Base-by-base conservation (phyloP, 2,113 vertebrate genomes). In the Gallinago jamesoni region DNA sequence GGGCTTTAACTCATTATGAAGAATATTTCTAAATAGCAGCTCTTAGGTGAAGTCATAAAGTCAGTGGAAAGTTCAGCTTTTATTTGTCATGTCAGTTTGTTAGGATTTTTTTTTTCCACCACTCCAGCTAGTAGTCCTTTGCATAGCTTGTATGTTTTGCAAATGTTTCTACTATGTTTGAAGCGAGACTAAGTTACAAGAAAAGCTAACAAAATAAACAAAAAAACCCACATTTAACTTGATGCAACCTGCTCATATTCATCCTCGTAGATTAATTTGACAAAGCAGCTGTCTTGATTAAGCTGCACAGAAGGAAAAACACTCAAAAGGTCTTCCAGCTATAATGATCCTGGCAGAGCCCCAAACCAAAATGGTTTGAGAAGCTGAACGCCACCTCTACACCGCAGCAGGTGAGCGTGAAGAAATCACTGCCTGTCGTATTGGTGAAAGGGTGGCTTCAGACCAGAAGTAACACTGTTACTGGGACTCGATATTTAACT, bases 351-450 rank as follows among this genome's bases (percentile, higher is more conserved):
- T 94, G 83, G 85, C 75, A 47, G 25, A 63, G 53, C n/a, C 59
- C 63, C 89, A 95, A 81, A 92, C 64, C 93, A 93, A 94, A 96
- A 77, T 67, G 31, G 78, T 88, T 90, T 69, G 67, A 77, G 64
- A 90, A 92, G 85, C 28, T 63, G 64, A 59, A 41, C 20, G 59
- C 20, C 69, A 89, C 30, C 50, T 86, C 76, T 69, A 23, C 37
- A 63, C 59, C 2, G 0, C 84, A 92, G 21, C 4, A 25, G 33
- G 23, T 30, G 30, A 92, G 31, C 8, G 1, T 53, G 76, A 81
- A 85, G 78, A 72, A 89, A 78, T 91, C 12, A 47, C 56, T 62
- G 45, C 73, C 68, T 64, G 3, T 67, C 9, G 0, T 20, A 43
- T 37, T 56, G 70, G 31, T 41, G n/a, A 41, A 78, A 81, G 30